Evolutionary conservation across 2,113 vertebrate species (phyloP), one percentile per base, ranked within the genome.

Genomic region (Notothenia rossii): DNA sequence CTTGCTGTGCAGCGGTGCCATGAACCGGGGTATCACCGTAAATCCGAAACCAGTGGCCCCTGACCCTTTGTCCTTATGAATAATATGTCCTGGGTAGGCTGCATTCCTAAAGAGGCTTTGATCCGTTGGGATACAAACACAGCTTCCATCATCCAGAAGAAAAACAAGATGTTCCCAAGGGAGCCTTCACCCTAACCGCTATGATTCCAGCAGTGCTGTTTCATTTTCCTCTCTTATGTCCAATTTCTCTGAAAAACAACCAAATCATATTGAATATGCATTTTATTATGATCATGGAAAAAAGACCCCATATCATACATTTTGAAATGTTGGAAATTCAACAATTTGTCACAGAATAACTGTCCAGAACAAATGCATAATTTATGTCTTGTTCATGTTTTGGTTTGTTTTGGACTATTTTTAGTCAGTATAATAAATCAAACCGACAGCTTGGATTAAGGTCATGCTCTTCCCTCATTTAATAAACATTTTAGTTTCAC

Each of bases 51-150:
- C 82, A 62, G 62, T 45, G 59, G 49, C 77, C 85, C 58, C 8
- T 85, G 83, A 87, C 87, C 86, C 93, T 91, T 92, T 84, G 85
- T 89, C 85, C 83, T 79, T 33, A 45, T 79, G 76, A 89, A 81
- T 84, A 86, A 75, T 83, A 91, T 89, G 79, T 90, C 54, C 85
- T 86, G 73, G 83, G 33, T 68, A 54, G 65, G 60, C 63, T 20
- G 66, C 83, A 92, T 92, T 92, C 88, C 74, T 74, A 6, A 6
- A 17, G 51, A 54, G 51, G 55, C 84, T 91, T 88, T 89, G 78
- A 87, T 90, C 80, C 60, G 60, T 18, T 13, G 58, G 36, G 55
- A 73, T 36, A 60, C 18, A 81, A 87, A 82, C 68, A 73, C 76
- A 64, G 45, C 18, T 43, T 62, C 82, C 49, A 12, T 20, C 2